Evolutionary conservation across 2,888 invertebrate species (phyloP), one percentile per base, ranked within the genome.

Genomic region (Synanthedon myopaeformis): DNA sequence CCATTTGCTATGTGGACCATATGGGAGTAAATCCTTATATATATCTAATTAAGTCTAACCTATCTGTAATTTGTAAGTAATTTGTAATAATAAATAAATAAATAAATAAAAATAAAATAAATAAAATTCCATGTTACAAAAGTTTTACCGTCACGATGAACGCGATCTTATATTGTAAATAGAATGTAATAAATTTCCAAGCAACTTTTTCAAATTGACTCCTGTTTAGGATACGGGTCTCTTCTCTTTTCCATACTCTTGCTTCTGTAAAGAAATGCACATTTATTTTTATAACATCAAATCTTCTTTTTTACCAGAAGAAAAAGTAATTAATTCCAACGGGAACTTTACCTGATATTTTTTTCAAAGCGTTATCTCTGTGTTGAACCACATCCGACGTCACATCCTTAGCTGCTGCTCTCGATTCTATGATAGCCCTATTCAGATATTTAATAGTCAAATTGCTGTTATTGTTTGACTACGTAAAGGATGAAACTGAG

Each of bases 111-210:
- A n/a, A n/a, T n/a, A n/a, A n/a, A n/a, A n/a, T n/a, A n/a, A n/a
- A n/a, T n/a, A n/a, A n/a, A 28, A 13, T 45, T 45, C 13, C 45
- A 13, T 45, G 8, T 14, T 4, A 45, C 14, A 45, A 6, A 23
- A 12, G 13, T 4, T 61, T 65, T 59, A 83, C 79, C 59, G 77
- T 80, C 0, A 79, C 42, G 13, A 69, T 54, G 3, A 82, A 63
- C 42, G 65, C 63, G 1, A 69, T 58, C 55, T 64, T 70, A 57
- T 79, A 65, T 51, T 71, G 65, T 4, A 56, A 35, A 58, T 79
- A 77, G 57, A 79, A 85, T 0, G 68, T 59, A 3, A 67, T 59
- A 58, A 72, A 80, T 54, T 85, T 85, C 69, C 67, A 70, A 11
- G 61, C 67, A 12, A 77, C 67, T 10, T 57, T 57, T 54, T 58